phyloP scores from a whole-genome alignment of 1,140 invertebrate species.

The Macrosteles quadrilineatus region DNA sequence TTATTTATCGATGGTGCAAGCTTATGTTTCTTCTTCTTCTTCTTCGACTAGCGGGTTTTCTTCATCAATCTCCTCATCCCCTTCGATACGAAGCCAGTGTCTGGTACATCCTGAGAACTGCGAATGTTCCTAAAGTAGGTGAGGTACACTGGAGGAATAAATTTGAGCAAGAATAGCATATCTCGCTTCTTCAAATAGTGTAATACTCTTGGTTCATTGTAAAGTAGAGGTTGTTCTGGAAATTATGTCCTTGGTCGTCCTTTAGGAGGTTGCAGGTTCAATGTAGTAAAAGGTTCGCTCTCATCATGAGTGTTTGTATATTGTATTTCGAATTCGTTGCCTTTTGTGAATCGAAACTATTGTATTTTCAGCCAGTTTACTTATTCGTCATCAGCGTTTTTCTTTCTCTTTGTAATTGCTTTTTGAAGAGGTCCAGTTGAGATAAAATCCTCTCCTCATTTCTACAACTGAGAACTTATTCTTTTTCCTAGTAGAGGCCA shows the following conservation, averaged over 20 bases:
- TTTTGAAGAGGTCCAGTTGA: slow-evolving; percentile 21
- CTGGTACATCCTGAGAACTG: neutral
- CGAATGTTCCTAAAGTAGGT: slow-evolving; percentile 6
- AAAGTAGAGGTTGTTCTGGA: slow-evolving; percentile 4
- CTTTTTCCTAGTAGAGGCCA: slow-evolving; percentile 6
- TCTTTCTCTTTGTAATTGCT: slow-evolving; percentile 26
- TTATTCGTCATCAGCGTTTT: slow-evolving; percentile 24
- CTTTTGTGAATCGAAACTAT: slow-evolving; percentile 30
- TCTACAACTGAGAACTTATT: slow-evolving; percentile 28
- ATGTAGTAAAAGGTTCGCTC: slow-evolving; percentile 15
- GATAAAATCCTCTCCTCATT: slow-evolving; percentile 31
- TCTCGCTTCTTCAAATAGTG: slow-evolving; percentile 28
- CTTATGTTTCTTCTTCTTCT: neutral
- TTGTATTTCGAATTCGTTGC: slow-evolving; percentile 24
- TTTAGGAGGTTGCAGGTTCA: slow-evolving; percentile 12
- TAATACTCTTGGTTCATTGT: slow-evolving; percentile 9
- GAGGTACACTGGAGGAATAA: slow-evolving; percentile 19
- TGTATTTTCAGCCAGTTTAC: slow-evolving; percentile 30
- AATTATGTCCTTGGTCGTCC: slow-evolving; percentile 1
- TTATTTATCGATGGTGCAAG: neutral
- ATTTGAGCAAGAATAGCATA: slow-evolving; percentile 27
- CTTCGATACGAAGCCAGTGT: neutral
- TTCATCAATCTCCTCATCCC: neutral
- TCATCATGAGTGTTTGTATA: slow-evolving; percentile 30
- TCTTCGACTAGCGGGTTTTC: neutral